Conservation (phyloP, 2,113 vertebrate genomes). For the Miniopterus natalensis region DNA sequence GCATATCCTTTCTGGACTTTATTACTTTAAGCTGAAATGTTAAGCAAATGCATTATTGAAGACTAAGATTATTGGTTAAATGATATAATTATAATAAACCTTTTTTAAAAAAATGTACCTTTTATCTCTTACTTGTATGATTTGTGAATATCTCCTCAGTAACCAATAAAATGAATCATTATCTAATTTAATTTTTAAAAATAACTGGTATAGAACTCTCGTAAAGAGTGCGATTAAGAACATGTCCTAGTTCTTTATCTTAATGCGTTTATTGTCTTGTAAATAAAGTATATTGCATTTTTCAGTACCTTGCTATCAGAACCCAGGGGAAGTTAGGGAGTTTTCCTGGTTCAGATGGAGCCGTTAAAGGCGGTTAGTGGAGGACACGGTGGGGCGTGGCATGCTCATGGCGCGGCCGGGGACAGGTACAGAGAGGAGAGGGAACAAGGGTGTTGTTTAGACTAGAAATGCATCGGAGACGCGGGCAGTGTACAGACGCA, state of each 20-base stretch:
- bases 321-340: neutral
- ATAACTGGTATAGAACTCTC: neutral
- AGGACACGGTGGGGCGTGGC: neutral
- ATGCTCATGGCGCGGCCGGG: neutral
- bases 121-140: conserved; percentile 16
- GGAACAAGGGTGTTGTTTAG: neutral
- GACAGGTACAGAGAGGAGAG: neutral
- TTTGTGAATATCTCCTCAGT: conserved; percentile 20
- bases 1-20: neutral
- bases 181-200: neutral
- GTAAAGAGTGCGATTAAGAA: neutral
- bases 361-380: neutral
- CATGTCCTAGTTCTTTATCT: neutral
- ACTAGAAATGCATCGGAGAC: neutral
- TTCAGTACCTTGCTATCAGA: neutral
- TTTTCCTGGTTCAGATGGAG: neutral
- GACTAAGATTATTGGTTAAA: neutral
- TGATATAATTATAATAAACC: conserved; percentile 27
- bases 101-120: neutral
- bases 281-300: neutral
- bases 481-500: neutral
- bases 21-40: conserved; percentile 33
- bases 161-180: conserved; percentile 27
- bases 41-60: conserved; percentile 28
- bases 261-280: neutral